These are phyloP conservation scores for Orthonyx spaldingii DNA, from an alignment of 2,113 vertebrate species.

Conservation along the genomic window DNA sequence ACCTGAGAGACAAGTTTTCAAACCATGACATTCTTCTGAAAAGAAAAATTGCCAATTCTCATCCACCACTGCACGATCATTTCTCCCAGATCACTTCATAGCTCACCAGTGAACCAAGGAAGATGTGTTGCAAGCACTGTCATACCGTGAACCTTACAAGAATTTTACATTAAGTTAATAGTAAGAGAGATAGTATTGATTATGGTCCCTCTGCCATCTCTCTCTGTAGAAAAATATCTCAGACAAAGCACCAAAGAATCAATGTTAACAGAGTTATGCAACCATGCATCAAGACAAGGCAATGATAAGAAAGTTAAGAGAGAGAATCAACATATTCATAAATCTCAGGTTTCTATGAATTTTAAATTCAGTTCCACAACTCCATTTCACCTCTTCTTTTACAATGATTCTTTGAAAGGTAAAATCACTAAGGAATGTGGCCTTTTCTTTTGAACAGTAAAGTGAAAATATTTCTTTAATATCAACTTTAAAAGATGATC, in stretches of 20 bases:
- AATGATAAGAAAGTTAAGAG: neutral
- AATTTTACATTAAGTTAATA: neutral
- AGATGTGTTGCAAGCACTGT: neutral
- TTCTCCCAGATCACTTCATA: neutral
- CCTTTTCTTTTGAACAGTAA: neutral
- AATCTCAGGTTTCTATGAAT: neutral
- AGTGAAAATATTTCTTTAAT: neutral
- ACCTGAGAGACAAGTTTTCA: neutral
- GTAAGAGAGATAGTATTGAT: neutral
- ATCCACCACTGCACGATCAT: neutral
- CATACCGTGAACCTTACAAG: neutral
- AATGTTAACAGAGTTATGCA: neutral
- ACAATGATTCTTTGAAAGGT: neutral
- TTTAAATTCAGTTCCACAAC: neutral
- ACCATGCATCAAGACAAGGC: neutral
- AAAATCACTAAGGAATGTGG: neutral
- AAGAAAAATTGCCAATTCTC: neutral
- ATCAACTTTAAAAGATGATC: neutral
- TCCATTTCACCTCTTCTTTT: neutral
- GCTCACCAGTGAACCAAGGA: neutral
- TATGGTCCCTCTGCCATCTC: neutral
- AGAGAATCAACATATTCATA: neutral
- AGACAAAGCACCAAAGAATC: neutral
- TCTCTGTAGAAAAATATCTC: neutral
- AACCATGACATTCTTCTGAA: neutral